phyloP scores from a whole-genome alignment of 2,113 vertebrate genomes.

The Phrynosoma blainvillii region DNA sequence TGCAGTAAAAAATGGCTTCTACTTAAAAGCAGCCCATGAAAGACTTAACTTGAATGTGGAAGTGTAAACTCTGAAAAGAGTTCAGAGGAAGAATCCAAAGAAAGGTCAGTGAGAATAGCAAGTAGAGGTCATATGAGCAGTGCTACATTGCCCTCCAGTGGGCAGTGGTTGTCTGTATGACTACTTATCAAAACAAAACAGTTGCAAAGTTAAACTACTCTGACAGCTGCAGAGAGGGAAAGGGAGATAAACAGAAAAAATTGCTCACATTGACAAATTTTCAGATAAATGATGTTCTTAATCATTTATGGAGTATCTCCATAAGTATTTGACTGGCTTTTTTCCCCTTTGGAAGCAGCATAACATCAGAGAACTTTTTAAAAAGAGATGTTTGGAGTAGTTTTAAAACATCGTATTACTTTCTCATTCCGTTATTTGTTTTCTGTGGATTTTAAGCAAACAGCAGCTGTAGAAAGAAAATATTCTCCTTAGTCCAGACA shows the following conservation, averaged over 20 bases:
- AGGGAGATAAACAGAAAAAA: background rate
- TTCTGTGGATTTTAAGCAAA: slow-evolving; percentile 60
- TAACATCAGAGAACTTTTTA: slow-evolving; percentile 51
- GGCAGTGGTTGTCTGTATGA: slow-evolving; percentile 36
- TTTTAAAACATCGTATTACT: slow-evolving; percentile 56
- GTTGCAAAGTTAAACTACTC: background rate
- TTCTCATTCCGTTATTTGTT: slow-evolving; percentile 59
- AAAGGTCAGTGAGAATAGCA: slow-evolving; percentile 29
- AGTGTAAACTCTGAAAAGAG: slow-evolving; percentile 49
- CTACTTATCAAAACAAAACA: background rate
- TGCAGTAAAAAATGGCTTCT: slow-evolving; percentile 50
- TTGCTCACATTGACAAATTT: slow-evolving; percentile 21
- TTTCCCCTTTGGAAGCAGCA: slow-evolving; percentile 21
- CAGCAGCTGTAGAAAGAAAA: slow-evolving; percentile 37
- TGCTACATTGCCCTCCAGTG: slow-evolving; percentile 80
- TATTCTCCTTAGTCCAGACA: background rate
- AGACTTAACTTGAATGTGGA: slow-evolving; percentile 50
- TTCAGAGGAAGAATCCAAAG: slow-evolving; percentile 13
- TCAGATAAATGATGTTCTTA: slow-evolving; percentile 32
- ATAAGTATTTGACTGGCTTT: slow-evolving; percentile 25
- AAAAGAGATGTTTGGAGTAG: slow-evolving; percentile 51
- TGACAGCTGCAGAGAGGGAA: background rate
- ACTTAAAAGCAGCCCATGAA: slow-evolving; percentile 57
- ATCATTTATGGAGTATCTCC: slow-evolving; percentile 38
- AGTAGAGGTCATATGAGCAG: slow-evolving; percentile 41